Base-by-base conservation (phyloP, 2,113 vertebrate genomes). In the Etheostoma cragini region DNA sequence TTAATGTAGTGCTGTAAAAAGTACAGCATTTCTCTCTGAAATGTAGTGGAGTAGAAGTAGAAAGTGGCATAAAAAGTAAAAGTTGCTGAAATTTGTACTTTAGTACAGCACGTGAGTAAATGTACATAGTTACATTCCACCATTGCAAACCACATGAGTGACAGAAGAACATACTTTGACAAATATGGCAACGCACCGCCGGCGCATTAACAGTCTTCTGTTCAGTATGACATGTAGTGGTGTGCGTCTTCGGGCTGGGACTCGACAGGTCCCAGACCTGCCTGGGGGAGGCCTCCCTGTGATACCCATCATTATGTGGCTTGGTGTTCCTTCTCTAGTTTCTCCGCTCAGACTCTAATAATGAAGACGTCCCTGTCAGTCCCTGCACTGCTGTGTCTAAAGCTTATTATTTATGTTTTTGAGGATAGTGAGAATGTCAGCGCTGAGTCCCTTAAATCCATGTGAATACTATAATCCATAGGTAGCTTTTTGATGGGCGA, bases 251-350 rank as follows among this genome's bases (percentile, higher is more conserved):
- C 30, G 38, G 82, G 81, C 81, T 67, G 76, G 63, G 81, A 87
- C 78, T 78, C 82, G 76, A 90, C 85, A 91, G 88, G 68, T 80
- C 88, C 75, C 88, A 90, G 72, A 85, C 78, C 88, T 79, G 87
- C 87, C 90, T 78, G 76, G 80, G 85, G 87, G 82, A 88, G 84
- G 79, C 83, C 83, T 87, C 76, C 12, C 78, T 26, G 24, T 90
- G 85, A 90, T 73, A 90, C 84, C 87, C 71, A 42, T 91, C 89
- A 92, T 91, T 90, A 89, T 90, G 85, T 81, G 89, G 89, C 83
- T 84, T 67, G 54, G 58, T 62, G 62, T 66, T 81, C 52, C 88
- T 76, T 87, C 91, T 90, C 80, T 70, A 24, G 76, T 92, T 92
- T 86, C 92, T 66, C 47, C 1, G 46, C 82, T 86, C 68, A 64